phyloP scores from a whole-genome alignment of 2,888 invertebrate species.

The Eledone cirrhosa region DNA sequence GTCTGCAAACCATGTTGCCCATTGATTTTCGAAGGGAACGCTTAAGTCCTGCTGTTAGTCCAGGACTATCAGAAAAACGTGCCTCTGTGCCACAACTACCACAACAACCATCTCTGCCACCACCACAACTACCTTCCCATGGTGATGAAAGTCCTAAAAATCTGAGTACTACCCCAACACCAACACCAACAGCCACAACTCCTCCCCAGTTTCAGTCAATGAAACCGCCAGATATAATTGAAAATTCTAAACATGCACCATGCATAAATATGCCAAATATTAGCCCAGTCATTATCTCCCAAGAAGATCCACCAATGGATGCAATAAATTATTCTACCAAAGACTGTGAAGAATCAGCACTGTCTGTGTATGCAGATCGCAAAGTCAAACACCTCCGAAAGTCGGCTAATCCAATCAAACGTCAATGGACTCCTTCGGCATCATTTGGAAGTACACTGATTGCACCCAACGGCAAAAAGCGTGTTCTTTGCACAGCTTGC shows the following conservation, averaged over 20 bases:
- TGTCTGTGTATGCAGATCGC: conserved; percentile 49
- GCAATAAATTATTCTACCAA: conserved; percentile 55
- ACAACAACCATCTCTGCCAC: conserved; percentile 34
- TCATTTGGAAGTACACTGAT: conserved; percentile 62
- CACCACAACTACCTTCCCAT: conserved; percentile 32
- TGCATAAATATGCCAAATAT: conserved; percentile 24
- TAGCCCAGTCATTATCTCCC: conserved; percentile 40
- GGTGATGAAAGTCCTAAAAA: conserved; percentile 53
- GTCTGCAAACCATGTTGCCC: conserved; percentile 94
- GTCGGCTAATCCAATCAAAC: conserved; percentile 66
- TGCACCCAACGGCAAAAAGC: conserved; percentile 76
- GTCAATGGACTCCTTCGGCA: conserved; percentile 67
- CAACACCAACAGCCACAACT: conserved; percentile 35
- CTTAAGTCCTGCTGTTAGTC: conserved; percentile 46
- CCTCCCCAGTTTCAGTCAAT: conserved; percentile 28
- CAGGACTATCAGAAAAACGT: conserved; percentile 40
- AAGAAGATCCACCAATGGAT: conserved; percentile 42
- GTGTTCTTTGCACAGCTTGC: conserved; percentile 98
- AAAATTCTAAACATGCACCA: conserved; percentile 18
- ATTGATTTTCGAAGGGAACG: conserved; percentile 80
- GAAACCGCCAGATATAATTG: conserved; percentile 28
- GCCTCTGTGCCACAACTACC: conserved; percentile 37
- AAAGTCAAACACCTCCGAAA: conserved; percentile 66
- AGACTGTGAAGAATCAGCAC: conserved; percentile 42
- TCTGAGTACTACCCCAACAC: conserved; percentile 48